Base-by-base conservation (phyloP, 2,113 vertebrate genomes). In the Alaudala cheleensis region DNA sequence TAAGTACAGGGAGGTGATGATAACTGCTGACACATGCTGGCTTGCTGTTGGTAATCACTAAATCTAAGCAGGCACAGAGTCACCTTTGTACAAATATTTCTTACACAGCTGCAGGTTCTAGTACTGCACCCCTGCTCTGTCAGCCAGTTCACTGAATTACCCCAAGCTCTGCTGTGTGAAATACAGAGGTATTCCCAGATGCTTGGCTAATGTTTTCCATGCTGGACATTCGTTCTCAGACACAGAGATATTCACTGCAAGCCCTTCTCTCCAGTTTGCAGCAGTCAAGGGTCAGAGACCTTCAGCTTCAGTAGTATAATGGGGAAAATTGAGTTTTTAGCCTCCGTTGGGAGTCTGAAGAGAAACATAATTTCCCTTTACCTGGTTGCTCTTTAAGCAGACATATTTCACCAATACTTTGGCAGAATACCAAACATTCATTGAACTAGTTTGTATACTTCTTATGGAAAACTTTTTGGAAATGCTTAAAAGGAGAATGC, bases 1-100 rank as follows among this genome's bases (percentile, higher is more conserved):
- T 58, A 90, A 81, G 86, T 90, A 67, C 53, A 69, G 69, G 37
- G 82, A 96, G 80, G 77, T 93, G 90, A 88, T 92, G 93, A 90
- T 88, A 96, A 76, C 49, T 95, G 72, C 86, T 97, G 93, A 72
- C 90, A 86, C 61, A 47, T 10, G 16, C 77, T 92, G 86, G 14
- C 40, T 77, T 81, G 60, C 72, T 92, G 19, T 72, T 92, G 80
- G 86, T 88, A 93, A 81, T 89, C 69, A 40, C 65, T 84, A 90
- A 90, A 92, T 90, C 60, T 89, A 39, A 53, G 72, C 28, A 74
- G 51, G 53, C 81, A 78, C 9, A 69, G 58, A 86, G 65, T 74
- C 57, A 76, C 73, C 88, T 92, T 91, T 76, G 34, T 78, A 13
- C 72, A 81, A 16, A 34, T 60, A 16, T 51, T 58, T 71, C 47